Base-by-base conservation (phyloP, 1,140 invertebrate genomes). In the Zelostemma sp. region DNA sequence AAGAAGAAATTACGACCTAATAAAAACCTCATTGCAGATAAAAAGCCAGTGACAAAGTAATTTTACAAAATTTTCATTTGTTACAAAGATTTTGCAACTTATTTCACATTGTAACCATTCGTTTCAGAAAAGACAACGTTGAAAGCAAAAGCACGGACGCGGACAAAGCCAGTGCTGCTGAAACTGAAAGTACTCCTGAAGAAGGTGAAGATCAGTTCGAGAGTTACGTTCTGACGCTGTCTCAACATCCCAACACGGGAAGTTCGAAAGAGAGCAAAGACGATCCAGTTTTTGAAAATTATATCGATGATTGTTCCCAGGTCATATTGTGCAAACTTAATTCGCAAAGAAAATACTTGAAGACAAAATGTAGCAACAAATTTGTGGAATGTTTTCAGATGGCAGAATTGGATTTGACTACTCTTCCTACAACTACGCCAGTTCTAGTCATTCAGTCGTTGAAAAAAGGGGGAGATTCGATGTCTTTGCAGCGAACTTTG, bases 361-460 rank as follows among this genome's bases (percentile, higher is more conserved):
- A 45, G 1, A 8, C 14, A 15, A 45, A 18, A 18, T n/a, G n/a
- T n/a, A n/a, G n/a, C n/a, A n/a, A n/a, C n/a, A n/a, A n/a, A n/a
- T n/a, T n/a, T n/a, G n/a, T n/a, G n/a, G n/a, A n/a, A n/a, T 53
- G 17, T 66, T 82, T 79, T 35, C 71, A 92, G 88, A 80, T 92
- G 50, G 90, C 89, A 56, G 88, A 90, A 63, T 82, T 92, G 51
- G 86, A 92, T 84, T 78, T 92, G 17, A 90, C 89, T 1, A 87
- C 88, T 58, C 78, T 89, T 0, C 53, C 84, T 51, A 65, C 78
- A 72, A 76, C 21, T 74, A 85, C 87, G 18, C 92, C 92, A 2
- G 80, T 92, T 4, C 87, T 95, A 47, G 87, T 91, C 28, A 90
- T 95, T 74, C 91, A 93, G 78, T 92, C 92, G 6, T 91, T 94